phyloP scores from a whole-genome alignment of 2,797 vertebrate species.

The Hozukius guyotensis region DNA sequence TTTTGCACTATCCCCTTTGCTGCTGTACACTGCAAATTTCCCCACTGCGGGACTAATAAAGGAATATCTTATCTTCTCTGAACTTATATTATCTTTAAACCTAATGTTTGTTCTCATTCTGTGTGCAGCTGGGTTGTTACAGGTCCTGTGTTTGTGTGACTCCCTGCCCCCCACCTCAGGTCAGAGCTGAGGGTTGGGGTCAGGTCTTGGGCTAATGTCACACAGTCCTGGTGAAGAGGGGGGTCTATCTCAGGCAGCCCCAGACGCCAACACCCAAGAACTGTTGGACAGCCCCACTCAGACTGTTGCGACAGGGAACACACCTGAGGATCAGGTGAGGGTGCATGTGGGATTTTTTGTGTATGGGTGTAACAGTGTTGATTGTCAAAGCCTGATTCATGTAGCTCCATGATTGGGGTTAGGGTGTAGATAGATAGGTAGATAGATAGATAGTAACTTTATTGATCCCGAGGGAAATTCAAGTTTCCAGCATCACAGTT shows the following conservation, averaged over 20 bases:
- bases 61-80: too few species aligned
- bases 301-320: conserved; percentile 17
- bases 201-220: conserved; percentile 69
- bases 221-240: conserved; percentile 47
- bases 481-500: too few species aligned
- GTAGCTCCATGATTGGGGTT: neutral
- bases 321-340: conserved; percentile 64
- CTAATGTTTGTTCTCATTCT: neutral
- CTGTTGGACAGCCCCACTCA: conserved; percentile 26
- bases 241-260: conserved; percentile 57
- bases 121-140: conserved; percentile 10
- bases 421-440: neutral
- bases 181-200: conserved; percentile 32
- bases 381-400: neutral
- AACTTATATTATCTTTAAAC: neutral
- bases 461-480: too few species aligned
- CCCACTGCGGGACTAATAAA: too few species aligned
- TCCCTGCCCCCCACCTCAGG: neutral
- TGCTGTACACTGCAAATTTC: too few species aligned
- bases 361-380: neutral
- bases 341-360: neutral
- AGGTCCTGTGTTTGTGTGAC: conserved; percentile 15
- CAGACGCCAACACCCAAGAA: conserved; percentile 44
- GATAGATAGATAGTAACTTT: too few species aligned
- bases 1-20: too few species aligned